These are phyloP conservation scores for Drosophila pseudotalamancana DNA, from an alignment of 2,888 invertebrate genomes.

Conservation along the genomic window DNA sequence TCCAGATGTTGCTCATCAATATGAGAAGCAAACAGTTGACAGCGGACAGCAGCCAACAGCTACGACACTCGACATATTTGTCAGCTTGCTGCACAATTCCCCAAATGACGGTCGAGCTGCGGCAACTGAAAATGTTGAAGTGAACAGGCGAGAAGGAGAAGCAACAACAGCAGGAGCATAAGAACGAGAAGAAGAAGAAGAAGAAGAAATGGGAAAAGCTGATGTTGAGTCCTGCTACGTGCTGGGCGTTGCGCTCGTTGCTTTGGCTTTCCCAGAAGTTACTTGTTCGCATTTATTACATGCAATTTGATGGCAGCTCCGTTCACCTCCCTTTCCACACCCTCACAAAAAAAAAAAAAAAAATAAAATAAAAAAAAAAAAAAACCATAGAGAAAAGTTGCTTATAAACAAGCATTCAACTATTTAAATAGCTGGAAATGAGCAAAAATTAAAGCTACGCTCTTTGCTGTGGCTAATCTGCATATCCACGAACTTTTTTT, in stretches of 20 bases:
- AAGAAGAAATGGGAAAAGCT: constrained; percentile 6
- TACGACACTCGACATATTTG: constrained; percentile 61
- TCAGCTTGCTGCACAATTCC: constrained; percentile 62
- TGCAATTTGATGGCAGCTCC: constrained; percentile 55
- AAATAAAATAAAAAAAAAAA: background rate
- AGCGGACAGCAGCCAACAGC: constrained; percentile 11
- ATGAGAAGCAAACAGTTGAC: constrained; percentile 37
- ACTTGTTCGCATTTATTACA: constrained; percentile 67
- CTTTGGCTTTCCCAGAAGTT: constrained; percentile 52
- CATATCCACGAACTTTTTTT: too few species aligned
- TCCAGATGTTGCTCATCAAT: constrained; percentile 69
- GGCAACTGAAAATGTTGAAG: background rate
- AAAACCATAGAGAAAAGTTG: background rate
- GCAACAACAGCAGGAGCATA: background rate
- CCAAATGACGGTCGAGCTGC: constrained; percentile 47
- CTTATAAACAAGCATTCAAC: background rate
- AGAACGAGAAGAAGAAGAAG: background rate
- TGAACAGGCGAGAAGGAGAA: too few species aligned
- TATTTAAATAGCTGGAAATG: background rate
- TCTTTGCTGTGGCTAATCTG: too few species aligned
- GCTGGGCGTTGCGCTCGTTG: constrained; percentile 29
- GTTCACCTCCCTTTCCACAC: background rate
- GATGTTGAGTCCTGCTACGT: constrained; percentile 40
- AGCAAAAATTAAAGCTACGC: background rate
- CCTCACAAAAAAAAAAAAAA: too few species aligned